Conservation (phyloP, 2,113 vertebrate genomes). For the Pelmatolapia mariae region DNA sequence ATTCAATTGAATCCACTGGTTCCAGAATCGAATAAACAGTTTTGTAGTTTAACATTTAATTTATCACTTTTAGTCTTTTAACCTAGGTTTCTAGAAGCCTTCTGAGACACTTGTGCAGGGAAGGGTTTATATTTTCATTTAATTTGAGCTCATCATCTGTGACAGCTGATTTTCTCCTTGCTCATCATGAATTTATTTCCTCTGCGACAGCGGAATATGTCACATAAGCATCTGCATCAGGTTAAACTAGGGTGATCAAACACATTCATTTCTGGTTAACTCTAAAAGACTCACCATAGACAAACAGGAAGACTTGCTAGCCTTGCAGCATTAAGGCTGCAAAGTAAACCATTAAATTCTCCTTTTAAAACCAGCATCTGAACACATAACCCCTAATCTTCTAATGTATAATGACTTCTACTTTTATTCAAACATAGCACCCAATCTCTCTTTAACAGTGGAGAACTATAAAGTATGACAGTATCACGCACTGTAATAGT, state of each 20-base stretch:
- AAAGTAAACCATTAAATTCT: background rate
- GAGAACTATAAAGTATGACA: background rate
- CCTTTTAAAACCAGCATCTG: background rate
- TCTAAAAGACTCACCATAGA: background rate
- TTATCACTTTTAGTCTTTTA: background rate
- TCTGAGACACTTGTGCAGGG: background rate
- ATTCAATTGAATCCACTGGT: background rate
- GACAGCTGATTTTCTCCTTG: background rate
- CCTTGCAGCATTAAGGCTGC: background rate
- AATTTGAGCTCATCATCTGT: background rate
- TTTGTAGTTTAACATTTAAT: background rate
- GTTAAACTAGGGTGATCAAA: background rate
- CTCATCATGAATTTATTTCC: background rate
- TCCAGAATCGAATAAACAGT: background rate
- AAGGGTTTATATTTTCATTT: background rate
- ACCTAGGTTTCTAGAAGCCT: background rate
- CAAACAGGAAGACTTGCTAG: background rate
- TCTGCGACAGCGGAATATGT: background rate
- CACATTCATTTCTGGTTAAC: background rate
- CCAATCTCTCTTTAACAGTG: background rate
- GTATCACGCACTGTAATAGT: accelerated
- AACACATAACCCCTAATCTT: background rate
- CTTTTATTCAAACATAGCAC: background rate
- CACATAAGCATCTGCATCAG: background rate
- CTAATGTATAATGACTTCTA: background rate